phyloP scores from a whole-genome alignment of 2,113 vertebrate species.

The Daphoenositta chrysoptera region DNA sequence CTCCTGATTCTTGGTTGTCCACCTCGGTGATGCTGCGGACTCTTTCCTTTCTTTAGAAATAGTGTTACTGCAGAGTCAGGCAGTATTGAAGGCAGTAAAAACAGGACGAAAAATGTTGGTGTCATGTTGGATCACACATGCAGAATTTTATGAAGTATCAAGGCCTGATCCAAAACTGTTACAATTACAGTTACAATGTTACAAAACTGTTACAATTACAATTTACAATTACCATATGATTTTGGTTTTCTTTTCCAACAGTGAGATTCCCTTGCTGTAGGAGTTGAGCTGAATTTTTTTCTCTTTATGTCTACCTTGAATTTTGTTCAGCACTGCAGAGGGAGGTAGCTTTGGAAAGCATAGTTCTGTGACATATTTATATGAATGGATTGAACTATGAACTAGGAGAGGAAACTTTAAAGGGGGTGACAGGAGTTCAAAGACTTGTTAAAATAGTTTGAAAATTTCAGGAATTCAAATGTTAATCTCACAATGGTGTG shows the following conservation, averaged over 20 bases:
- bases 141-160: background rate
- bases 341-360: background rate
- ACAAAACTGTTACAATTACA: background rate
- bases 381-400: background rate
- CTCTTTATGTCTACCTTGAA: background rate
- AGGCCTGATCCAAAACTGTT: background rate
- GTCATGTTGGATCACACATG: background rate
- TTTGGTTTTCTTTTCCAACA: background rate
- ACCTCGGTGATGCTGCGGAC: background rate
- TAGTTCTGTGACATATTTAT: background rate
- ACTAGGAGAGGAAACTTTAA: background rate
- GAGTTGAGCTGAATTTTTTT: background rate
- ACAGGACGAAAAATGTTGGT: background rate
- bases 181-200: too few relatives aligned
- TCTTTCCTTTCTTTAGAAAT: background rate
- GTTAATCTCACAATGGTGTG: background rate
- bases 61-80: background rate
- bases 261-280: background rate
- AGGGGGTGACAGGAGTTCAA: background rate
- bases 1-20: background rate
- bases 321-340: background rate
- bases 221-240: too few relatives aligned
- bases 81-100: background rate
- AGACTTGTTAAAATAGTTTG: background rate
- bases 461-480: conserved; percentile 37